Evolutionary conservation across 2,888 invertebrate species (phyloP).

Genomic region (Chrysolina haemoptera): DNA sequence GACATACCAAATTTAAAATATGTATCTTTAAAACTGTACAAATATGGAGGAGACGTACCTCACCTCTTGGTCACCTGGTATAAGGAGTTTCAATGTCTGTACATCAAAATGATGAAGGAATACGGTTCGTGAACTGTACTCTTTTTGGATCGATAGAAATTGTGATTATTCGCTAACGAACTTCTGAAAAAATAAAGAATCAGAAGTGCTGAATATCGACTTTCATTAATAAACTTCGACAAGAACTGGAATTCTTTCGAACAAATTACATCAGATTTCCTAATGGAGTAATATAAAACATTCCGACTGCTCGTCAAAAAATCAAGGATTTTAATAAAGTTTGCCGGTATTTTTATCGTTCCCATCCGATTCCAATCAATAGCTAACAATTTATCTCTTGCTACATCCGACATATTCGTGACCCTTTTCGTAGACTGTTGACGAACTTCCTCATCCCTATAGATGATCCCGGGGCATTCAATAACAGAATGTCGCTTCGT

Average conservation of each 20-base stretch:
- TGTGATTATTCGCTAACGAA: slow-evolving; percentile 15
- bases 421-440: slow-evolving; percentile 44
- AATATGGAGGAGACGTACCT: too few species aligned
- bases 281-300: slow-evolving; percentile 10
- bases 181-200: not conserved
- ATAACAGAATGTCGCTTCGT: slow-evolving; percentile 66
- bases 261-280: not conserved
- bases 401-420: slow-evolving; percentile 35
- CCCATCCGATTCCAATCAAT: slow-evolving; percentile 34
- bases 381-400: slow-evolving; percentile 39
- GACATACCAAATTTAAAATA: too few species aligned
- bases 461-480: slow-evolving; percentile 61
- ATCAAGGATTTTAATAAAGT: slow-evolving; percentile 19
- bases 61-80: too few species aligned
- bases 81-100: too few species aligned
- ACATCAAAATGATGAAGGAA: too few species aligned
- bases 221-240: slow-evolving; percentile 13
- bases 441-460: slow-evolving; percentile 35
- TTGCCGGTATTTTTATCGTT: slow-evolving; percentile 29
- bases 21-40: too few species aligned
- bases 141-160: not conserved
- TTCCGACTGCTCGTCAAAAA: slow-evolving; percentile 15
- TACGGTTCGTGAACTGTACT: too few species aligned
- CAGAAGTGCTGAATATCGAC: not conserved
- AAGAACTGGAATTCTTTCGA: slow-evolving; percentile 10